phyloP scores from a whole-genome alignment of 2,113 vertebrate genomes.

The Agelaius tricolor region DNA sequence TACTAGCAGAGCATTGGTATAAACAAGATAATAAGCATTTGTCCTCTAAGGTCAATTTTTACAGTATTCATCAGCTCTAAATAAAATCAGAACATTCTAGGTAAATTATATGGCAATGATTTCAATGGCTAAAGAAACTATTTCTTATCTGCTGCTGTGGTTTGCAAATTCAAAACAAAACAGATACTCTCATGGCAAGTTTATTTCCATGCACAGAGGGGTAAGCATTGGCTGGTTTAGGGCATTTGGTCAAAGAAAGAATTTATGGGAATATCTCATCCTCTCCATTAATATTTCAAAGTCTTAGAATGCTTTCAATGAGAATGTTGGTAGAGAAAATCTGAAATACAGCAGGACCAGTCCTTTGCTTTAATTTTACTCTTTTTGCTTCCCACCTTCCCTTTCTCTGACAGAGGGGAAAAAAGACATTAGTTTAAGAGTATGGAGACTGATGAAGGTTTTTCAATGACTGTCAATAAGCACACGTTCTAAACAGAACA shows the following conservation, averaged over 20 bases:
- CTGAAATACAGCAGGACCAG: neutral
- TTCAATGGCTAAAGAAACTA: neutral
- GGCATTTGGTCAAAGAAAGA: neutral
- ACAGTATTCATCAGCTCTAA: slow-evolving; percentile 20
- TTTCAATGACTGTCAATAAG: neutral
- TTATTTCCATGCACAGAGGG: neutral
- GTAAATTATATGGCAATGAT: neutral
- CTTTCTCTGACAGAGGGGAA: neutral
- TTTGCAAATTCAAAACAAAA: neutral
- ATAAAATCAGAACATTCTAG: neutral
- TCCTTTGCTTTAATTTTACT: neutral
- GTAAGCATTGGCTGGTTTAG: neutral
- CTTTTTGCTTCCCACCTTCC: neutral
- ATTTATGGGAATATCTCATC: neutral
- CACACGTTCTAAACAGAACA: neutral
- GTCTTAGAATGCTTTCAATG: neutral
- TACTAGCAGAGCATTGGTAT: neutral
- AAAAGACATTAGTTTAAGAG: neutral
- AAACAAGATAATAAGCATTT: slow-evolving; percentile 39
- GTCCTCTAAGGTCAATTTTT: slow-evolving; percentile 6
- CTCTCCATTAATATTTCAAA: neutral
- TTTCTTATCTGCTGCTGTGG: neutral
- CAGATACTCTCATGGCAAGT: neutral
- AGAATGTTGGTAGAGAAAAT: neutral
- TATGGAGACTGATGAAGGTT: neutral